Evolutionary conservation across 2,888 invertebrate species (phyloP), one percentile per base, ranked within the genome.

Genomic region (Malthinus flaveolus): DNA sequence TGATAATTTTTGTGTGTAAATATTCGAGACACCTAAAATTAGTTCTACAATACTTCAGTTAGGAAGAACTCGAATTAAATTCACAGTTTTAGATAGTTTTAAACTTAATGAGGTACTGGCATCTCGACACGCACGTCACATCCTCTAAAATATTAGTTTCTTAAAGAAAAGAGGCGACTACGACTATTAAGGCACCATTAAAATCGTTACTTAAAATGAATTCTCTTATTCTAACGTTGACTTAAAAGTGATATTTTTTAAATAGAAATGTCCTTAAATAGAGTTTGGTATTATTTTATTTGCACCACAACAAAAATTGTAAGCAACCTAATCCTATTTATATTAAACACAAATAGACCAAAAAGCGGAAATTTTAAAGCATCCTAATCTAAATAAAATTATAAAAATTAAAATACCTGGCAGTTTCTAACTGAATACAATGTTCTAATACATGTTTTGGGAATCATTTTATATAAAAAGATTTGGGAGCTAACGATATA

Each of bases 171-270:
- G 5, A 23, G 23, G 23, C 3, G 23, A 23, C 23, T 23, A 23
- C 23, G 5, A 23, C 23, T 33, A 33, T 45, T 56, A 56, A 56
- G 56, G 56, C 56, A 56, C 56, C 56, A 46, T 51, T 36, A 23
- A 56, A 56, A 56, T 33, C 23, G 23, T 23, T 23, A 23, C 23
- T 23, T 23, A 23, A 23, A 23, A 2, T 3, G 5, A 23, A 23
- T 3, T 23, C 3, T 23, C 23, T 23, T 23, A 23, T 23, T 23
- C 23, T 23, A 23, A 23, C 5, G 23, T 23, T 23, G 23, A 23
- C 23, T 23, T 23, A 23, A 23, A 23, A 23, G 23, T 5, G 23
- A 23, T 23, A 23, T 23, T 5, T 23, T 23, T 23, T 23, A 23
- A n/a, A 23, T 5, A 23, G 5, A 23, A 23, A 23, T 23, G 23